Conservation (phyloP, 2,113 vertebrate genomes). For the Xiphophorus couchianus region DNA sequence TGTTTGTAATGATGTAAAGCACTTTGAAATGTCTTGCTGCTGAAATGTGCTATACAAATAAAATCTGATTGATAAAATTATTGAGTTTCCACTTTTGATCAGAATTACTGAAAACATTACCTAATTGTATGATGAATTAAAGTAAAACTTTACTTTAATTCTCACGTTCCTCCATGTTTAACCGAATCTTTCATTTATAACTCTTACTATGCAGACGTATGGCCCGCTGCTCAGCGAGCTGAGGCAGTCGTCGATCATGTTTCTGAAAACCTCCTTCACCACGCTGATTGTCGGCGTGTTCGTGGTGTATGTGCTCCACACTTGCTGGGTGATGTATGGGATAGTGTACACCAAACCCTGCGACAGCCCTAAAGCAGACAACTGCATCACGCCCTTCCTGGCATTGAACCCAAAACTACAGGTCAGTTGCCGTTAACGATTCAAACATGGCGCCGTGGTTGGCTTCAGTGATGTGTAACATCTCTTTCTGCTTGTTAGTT, state of each 20-base stretch:
- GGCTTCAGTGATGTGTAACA: neutral
- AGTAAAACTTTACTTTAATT: too few relatives aligned
- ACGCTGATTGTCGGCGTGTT: slow-evolving; percentile 92
- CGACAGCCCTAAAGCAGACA: slow-evolving; percentile 67
- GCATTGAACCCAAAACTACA: slow-evolving; percentile 88
- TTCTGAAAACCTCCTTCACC: slow-evolving; percentile 89
- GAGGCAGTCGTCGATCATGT: slow-evolving; percentile 65
- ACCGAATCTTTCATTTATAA: neutral
- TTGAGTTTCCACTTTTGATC: neutral
- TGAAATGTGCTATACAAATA: too few relatives aligned
- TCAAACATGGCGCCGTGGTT: neutral
- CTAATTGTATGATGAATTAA: neutral
- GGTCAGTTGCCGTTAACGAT: slow-evolving; percentile 71
- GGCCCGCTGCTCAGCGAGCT: slow-evolving; percentile 51
- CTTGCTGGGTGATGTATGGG: slow-evolving; percentile 98
- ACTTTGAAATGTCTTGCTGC: too few relatives aligned
- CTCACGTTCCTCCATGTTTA: neutral
- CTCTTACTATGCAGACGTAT: slow-evolving; percentile 51
- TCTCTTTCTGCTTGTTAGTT: slow-evolving; percentile 75
- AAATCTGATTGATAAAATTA: neutral
- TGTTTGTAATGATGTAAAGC: too few relatives aligned
- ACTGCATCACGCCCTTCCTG: slow-evolving; percentile 89
- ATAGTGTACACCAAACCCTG: slow-evolving; percentile 96
- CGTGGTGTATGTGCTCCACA: slow-evolving; percentile 93
- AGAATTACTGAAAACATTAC: too few relatives aligned